A percentile compares a stretch with the other conserved stretches of the same genome.
Evolutionary conservation across 2,113 vertebrate species (phyloP).

Genomic region (Cyanoderma ruficeps): DNA sequence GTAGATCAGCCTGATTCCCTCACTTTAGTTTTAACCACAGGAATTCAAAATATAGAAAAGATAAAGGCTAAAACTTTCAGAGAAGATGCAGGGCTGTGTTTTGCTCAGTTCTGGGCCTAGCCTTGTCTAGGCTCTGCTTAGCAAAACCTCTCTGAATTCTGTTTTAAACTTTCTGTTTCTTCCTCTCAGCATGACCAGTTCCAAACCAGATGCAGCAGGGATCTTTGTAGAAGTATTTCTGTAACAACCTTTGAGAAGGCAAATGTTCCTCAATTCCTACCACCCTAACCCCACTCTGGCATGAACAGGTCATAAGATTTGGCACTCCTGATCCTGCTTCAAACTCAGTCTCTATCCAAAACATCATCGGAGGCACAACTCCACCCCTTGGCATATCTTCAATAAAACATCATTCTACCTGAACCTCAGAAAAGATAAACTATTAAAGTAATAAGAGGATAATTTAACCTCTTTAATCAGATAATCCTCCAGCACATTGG

Average conservation of each 20-base stretch:
- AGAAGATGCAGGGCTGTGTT: neutral
- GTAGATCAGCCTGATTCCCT: neutral
- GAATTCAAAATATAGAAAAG: neutral
- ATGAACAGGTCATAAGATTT: conserved; percentile 3
- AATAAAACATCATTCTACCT: conserved; percentile 61
- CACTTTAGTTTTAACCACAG: neutral
- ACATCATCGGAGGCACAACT: conserved; percentile 31
- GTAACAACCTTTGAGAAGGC: neutral
- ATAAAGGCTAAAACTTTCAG: neutral
- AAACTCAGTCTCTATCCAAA: conserved; percentile 4
- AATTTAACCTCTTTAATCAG: conserved; percentile 72
- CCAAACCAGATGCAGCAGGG: neutral
- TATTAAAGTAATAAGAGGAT: conserved; percentile 71
- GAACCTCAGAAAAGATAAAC: conserved; percentile 72
- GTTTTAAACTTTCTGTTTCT: neutral
- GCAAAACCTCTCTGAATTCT: neutral
- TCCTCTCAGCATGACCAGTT: neutral
- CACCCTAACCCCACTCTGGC: neutral
- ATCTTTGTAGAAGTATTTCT: neutral
- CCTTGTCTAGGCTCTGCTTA: neutral
- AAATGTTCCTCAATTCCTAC: neutral
- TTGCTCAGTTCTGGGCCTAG: neutral
- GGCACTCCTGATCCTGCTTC: conserved; percentile 28
- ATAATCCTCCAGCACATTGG: conserved; percentile 70
- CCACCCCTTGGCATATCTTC: conserved; percentile 57